These are phyloP conservation scores for Drosophila trapezifrons DNA, from an alignment of 1,140 invertebrate genomes.

Conservation along the genomic window DNA sequence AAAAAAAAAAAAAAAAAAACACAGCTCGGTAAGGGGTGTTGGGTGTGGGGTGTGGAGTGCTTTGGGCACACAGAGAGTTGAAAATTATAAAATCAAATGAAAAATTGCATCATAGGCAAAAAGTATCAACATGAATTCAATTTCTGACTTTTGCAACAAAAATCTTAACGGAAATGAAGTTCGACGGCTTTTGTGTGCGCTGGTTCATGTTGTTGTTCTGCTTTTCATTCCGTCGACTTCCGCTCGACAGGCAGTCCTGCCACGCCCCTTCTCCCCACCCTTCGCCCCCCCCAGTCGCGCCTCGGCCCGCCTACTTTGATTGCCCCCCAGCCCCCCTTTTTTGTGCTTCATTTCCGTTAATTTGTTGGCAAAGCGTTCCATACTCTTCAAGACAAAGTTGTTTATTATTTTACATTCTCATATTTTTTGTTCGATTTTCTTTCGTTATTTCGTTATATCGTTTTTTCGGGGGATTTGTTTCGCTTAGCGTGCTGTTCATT, in stretches of 20 bases:
- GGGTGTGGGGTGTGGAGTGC: constrained; percentile 1
- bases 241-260: constrained; percentile 36
- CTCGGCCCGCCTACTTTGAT: constrained; percentile 23
- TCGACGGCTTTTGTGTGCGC: constrained; percentile 59
- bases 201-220: constrained; percentile 45
- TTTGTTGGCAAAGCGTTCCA: constrained; percentile 84
- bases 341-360: constrained; percentile 83
- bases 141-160: constrained; percentile 81
- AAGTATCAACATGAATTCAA: constrained; percentile 83
- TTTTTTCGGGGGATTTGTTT: constrained; percentile 35
- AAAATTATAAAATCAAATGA: constrained; percentile 74
- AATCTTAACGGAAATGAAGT: constrained; percentile 84
- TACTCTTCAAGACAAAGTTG: constrained; percentile 84
- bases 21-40: constrained; percentile 2
- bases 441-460: constrained; percentile 9
- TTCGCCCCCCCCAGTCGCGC: background rate
- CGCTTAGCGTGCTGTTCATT: constrained; percentile 39
- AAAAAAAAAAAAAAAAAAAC: constrained; percentile 55
- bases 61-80: constrained; percentile 56
- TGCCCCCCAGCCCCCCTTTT: constrained; percentile 44
- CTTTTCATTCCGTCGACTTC: constrained; percentile 48
- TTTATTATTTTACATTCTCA: constrained; percentile 83
- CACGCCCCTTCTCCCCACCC: constrained; percentile 33
- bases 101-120: constrained; percentile 83
- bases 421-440: constrained; percentile 68